A percentile compares a stretch with the other conserved stretches of the same genome.
These are phyloP conservation scores for Odocoileus hemionus DNA, from an alignment of 2,113 vertebrate species.

Conservation along the genomic window DNA sequence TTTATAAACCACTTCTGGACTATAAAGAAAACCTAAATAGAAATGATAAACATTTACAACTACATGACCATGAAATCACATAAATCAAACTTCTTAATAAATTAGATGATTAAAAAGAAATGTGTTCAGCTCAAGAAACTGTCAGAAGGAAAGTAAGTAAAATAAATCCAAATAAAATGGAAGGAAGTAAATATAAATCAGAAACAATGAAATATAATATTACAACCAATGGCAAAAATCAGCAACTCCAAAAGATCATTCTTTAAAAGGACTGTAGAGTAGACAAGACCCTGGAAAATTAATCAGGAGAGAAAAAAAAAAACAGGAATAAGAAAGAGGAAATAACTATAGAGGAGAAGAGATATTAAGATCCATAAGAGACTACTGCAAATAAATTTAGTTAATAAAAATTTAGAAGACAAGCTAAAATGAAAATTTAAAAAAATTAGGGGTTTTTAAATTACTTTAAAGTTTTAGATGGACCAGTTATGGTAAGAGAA, in stretches of 20 bases:
- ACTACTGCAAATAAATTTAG: background rate
- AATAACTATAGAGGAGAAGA: background rate
- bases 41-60: background rate
- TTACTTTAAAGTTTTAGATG: background rate
- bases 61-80: background rate
- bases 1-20: background rate
- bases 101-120: background rate
- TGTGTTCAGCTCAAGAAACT: background rate
- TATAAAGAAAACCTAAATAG: background rate
- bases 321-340: background rate
- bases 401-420: background rate
- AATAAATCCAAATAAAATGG: background rate
- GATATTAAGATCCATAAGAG: background rate
- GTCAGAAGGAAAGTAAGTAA: slow-evolving; percentile 16
- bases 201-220: background rate
- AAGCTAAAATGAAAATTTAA: background rate
- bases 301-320: background rate
- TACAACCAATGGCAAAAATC: background rate
- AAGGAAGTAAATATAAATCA: background rate
- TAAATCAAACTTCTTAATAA: background rate
- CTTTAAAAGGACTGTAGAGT: background rate
- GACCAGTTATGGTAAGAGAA: background rate
- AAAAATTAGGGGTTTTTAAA: background rate
- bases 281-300: background rate
- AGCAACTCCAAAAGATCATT: background rate